These are phyloP conservation scores for Trachops cirrhosus DNA, from an alignment of 2,797 vertebrate genomes.

Conservation along the genomic window DNA sequence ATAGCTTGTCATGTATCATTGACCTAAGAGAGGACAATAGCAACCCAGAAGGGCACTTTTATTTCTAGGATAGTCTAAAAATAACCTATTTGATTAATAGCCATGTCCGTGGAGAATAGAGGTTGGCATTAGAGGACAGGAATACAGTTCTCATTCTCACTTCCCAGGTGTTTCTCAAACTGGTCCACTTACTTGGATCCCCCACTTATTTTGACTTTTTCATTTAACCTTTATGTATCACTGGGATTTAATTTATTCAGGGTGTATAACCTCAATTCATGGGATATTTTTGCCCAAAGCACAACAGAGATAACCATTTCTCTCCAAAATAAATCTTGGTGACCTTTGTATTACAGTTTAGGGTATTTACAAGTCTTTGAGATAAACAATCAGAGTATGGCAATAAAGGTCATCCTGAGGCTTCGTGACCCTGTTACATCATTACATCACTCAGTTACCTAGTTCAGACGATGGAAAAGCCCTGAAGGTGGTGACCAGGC, in stretches of 20 bases:
- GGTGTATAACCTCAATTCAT: not conserved
- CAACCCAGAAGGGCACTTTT: conserved; percentile 36
- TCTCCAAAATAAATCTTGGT: conserved; percentile 30
- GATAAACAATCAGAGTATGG: not conserved
- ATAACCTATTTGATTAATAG: conserved; percentile 67
- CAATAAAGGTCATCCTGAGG: not conserved
- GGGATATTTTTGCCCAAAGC: conserved; percentile 40
- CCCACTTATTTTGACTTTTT: conserved; percentile 15
- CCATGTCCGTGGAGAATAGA: conserved; percentile 3
- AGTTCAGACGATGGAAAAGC: not conserved
- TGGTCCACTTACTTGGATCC: not conserved
- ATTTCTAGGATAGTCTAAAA: conserved; percentile 59
- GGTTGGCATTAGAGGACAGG: not conserved
- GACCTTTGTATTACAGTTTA: not conserved
- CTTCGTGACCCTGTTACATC: not conserved
- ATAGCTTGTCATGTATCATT: conserved; percentile 31
- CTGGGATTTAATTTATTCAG: conserved; percentile 54
- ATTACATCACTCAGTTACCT: not conserved
- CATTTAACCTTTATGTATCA: conserved; percentile 36
- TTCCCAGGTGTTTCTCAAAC: not conserved
- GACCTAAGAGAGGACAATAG: conserved; percentile 39
- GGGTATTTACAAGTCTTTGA: conserved; percentile 36
- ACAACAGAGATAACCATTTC: not conserved
- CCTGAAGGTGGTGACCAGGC: not conserved
- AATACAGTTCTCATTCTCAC: not conserved